A percentile compares a stretch with the other conserved stretches of the same genome.
These are phyloP conservation scores for Triops cancriformis DNA, from an alignment of 1,140 invertebrate species.

Conservation along the genomic window DNA sequence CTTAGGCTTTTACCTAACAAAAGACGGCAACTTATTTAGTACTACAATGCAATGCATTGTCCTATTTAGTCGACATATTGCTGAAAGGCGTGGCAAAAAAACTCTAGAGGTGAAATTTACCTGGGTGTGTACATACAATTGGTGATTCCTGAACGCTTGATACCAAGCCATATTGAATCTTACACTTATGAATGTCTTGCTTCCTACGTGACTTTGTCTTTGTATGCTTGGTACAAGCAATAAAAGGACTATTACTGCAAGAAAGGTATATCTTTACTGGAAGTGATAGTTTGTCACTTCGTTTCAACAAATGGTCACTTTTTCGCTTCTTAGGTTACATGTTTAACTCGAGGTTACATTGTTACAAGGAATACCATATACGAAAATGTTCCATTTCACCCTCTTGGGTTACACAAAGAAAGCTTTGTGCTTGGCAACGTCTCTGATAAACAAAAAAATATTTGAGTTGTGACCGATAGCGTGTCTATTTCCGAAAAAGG, in stretches of 20 bases:
- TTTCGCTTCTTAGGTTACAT: no score
- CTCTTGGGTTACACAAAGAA: no score
- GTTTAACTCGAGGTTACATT: no score
- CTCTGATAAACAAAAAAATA: no score
- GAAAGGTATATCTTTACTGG: no score
- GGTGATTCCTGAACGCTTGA: neutral
- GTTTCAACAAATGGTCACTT: no score
- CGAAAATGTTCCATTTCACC: no score
- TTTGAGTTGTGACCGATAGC: no score
- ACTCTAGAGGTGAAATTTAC: neutral
- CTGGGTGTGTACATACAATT: neutral
- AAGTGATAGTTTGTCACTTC: no score
- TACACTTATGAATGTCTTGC: neutral
- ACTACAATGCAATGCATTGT: conserved; percentile 7
- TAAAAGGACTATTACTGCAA: neutral
- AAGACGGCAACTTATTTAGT: neutral
- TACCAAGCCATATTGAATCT: neutral
- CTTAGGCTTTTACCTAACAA: conserved; percentile 1
- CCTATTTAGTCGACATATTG: neutral
- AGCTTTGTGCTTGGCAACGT: no score
- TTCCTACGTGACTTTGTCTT: neutral
- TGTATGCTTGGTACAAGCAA: neutral
- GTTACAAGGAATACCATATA: no score
- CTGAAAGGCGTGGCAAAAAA: neutral
- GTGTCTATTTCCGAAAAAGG: no score